A percentile compares a stretch with the other conserved stretches of the same genome.
phyloP scores from a whole-genome alignment of 2,888 invertebrate species.

The Tenthredo distinguenda region DNA sequence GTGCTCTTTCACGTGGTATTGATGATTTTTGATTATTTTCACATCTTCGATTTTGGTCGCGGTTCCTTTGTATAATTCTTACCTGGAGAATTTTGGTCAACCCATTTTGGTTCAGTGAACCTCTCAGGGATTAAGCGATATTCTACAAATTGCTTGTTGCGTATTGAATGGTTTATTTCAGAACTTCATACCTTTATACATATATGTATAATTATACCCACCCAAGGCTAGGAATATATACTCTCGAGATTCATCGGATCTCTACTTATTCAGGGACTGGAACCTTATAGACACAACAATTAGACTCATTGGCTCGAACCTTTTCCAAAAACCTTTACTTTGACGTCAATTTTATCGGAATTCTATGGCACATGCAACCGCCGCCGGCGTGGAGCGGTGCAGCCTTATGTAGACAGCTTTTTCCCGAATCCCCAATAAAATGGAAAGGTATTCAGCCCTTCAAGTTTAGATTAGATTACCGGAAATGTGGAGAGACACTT shows the following conservation, averaged over 20 bases:
- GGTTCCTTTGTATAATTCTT: too few relatives aligned
- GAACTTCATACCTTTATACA: too few relatives aligned
- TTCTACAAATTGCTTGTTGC: too few relatives aligned
- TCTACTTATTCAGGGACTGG: neutral
- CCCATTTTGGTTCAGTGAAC: too few relatives aligned
- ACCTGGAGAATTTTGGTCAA: too few relatives aligned
- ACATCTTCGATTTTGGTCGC: too few relatives aligned
- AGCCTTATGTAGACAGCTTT: constrained; percentile 14
- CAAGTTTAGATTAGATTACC: constrained; percentile 47
- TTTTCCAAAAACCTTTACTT: neutral
- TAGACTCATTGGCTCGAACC: neutral
- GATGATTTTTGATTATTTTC: too few relatives aligned
- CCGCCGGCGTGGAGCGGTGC: neutral
- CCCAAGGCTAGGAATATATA: neutral
- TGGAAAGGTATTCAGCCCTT: constrained; percentile 44
- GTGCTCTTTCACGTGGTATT: too few relatives aligned
- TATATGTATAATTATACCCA: neutral
- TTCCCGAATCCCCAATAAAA: constrained; percentile 40
- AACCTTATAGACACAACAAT: neutral
- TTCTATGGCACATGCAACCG: constrained; percentile 8
- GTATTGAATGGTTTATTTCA: too few relatives aligned
- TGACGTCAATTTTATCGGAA: constrained; percentile 3
- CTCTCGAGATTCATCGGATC: neutral
- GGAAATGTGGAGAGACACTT: constrained; percentile 49
- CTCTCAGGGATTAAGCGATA: too few relatives aligned